Evolutionary conservation across 2,113 vertebrate genomes (phyloP), one percentile per base, ranked within the genome.

Genomic region (Myrmecobius fasciatus): DNA sequence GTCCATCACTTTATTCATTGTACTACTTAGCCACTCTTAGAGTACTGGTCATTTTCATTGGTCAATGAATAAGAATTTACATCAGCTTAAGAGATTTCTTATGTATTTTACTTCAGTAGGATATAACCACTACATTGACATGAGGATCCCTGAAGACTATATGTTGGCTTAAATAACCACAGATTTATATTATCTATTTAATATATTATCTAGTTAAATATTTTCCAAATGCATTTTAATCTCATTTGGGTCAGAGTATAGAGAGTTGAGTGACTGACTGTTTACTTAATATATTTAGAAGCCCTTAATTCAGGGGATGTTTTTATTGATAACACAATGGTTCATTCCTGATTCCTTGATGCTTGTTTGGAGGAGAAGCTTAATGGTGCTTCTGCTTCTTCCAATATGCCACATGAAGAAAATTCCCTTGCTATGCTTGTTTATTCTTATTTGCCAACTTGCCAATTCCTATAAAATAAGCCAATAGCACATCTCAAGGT

Each of bases 301-400:
- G 8, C 1, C 36, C 17, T 53, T 89, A 52, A 83, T 67, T 53
- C 53, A 95, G 89, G 25, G 43, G 10, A 8, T 53, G 1, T n/a
- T 52, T 83, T 83, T 91, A 91, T 53, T 91, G 28, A 28, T 2
- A 53, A 22, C 83, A 22, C 10, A 52, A 91, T 31, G 47, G 67
- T 14, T 93, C 28, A 91, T 91, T 92, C 56, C 91, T 92, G 28
- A 28, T 46, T 91, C 48, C 28, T 43, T 92, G 36, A 54, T 31
- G 88, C 6, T 83, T 43, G 92, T 46, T 94, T 93, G 91, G 60
- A 95, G 67, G 94, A 89, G 60, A 22, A 91, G 6, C 22, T 89
- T 5, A 3, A n/a, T 28, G 89, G 54, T 90, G 7, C 14, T 89
- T 92, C 67, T 20, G 0, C 14, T 47, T 91, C 46, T 92, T 46